These are phyloP conservation scores for Achlya flavicornis DNA, from an alignment of 2,888 invertebrate species.

Conservation along the genomic window DNA sequence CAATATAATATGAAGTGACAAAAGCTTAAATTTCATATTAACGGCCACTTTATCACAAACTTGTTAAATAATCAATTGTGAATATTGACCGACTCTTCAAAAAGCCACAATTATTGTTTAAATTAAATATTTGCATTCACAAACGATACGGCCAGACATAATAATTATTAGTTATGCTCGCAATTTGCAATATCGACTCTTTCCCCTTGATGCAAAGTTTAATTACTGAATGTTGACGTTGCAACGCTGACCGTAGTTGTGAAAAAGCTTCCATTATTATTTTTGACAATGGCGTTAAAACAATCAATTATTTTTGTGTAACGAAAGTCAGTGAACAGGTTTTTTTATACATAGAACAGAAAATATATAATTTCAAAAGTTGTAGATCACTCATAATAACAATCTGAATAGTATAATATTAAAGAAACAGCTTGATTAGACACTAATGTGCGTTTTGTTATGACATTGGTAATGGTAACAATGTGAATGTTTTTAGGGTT, in stretches of 20 bases:
- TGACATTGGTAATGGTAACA: too few relatives aligned
- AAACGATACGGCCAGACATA: constrained; percentile 22
- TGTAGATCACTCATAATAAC: too few relatives aligned
- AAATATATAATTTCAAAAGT: too few relatives aligned
- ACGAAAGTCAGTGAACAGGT: background rate
- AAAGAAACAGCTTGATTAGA: too few relatives aligned
- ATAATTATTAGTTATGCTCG: constrained; percentile 28
- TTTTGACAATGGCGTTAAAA: background rate
- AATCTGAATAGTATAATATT: too few relatives aligned
- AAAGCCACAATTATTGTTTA: constrained; percentile 11
- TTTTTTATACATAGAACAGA: background rate
- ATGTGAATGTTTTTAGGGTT: too few relatives aligned
- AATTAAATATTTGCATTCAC: constrained; percentile 23
- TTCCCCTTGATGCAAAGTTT: constrained; percentile 19
- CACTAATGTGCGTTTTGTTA: too few relatives aligned
- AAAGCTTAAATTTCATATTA: background rate
- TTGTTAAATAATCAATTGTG: background rate
- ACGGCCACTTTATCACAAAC: background rate
- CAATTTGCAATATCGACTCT: constrained; percentile 9
- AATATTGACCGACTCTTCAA: constrained; percentile 11
- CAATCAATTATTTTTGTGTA: background rate
- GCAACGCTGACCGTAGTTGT: background rate
- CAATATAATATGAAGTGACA: too few relatives aligned
- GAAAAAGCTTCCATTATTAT: background rate
- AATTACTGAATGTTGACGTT: constrained; percentile 26